Conservation (phyloP, 2,888 invertebrate genomes). For the Caenorhabditis uteleia region DNA sequence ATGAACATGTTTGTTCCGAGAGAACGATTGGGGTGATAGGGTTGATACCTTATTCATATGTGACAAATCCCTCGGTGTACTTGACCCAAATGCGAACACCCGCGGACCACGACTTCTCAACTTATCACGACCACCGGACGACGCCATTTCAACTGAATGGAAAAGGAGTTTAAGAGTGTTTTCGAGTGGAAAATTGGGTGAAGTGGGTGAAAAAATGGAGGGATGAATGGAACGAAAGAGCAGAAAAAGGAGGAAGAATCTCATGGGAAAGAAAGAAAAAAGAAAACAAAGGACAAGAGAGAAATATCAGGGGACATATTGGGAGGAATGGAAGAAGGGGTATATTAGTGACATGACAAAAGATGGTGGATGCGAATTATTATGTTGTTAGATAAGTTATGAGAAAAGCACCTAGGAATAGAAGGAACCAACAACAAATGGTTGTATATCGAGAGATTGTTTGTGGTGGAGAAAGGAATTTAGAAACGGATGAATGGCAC, state of each 20-base stretch:
- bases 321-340: too few relatives aligned
- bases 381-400: too few relatives aligned
- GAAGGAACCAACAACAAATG: too few relatives aligned
- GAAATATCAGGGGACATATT: constrained; percentile 15
- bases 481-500: too few relatives aligned
- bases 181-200: constrained; percentile 2
- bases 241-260: not conserved
- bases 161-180: not conserved
- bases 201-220: not conserved
- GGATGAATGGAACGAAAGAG: not conserved
- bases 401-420: too few relatives aligned
- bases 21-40: too few relatives aligned
- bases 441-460: too few relatives aligned
- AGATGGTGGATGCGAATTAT: too few relatives aligned
- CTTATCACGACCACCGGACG: constrained; percentile 44
- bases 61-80: constrained; percentile 64
- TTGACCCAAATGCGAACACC: constrained; percentile 62
- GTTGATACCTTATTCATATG: constrained; percentile 62
- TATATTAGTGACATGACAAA: too few relatives aligned
- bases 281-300: constrained; percentile 11
- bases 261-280: not conserved
- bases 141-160: constrained; percentile 35
- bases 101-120: constrained; percentile 26
- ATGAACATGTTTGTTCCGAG: too few relatives aligned
- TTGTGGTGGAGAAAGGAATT: too few relatives aligned